Evolutionary conservation across 1,140 invertebrate genomes (phyloP), one percentile per base, ranked within the genome.

Genomic region (Calephelis virginiensis): DNA sequence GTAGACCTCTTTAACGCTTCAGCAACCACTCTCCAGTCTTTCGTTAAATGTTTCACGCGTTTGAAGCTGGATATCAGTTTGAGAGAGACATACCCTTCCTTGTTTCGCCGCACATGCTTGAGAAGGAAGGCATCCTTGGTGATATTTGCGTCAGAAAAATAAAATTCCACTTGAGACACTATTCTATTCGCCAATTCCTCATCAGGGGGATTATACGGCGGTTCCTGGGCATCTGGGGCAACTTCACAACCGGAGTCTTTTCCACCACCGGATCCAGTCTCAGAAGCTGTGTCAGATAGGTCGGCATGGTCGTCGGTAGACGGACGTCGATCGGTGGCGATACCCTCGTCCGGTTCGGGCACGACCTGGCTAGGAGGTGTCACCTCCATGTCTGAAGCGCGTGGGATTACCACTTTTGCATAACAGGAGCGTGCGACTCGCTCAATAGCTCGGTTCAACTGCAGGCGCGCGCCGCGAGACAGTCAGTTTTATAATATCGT

Each of bases 61-160:
- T 98, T 97, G 80, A 98, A 97, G 74, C 97, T 98, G 1, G 97
- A 98, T 63, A 98, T 97, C 48, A 99, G 92, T 86, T 99, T 99
- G 8, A 99, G 92, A 45, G 96, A 98, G 1, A 99, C 97, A 89
- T 96, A 99, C 9, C 98, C 98, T 87, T 98, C 97, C 85, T 98
- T 98, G 83, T 98, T 98, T 28, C 97, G 93, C 45, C 97, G 94
- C 5, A 99, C 97, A 86, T 99, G 97, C 86, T 99, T 99, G 46
- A 99, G 86, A 6, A 99, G 91, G 87, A 99, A 99, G 3, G 97
- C 97, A 83, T 99, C 97, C 87, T 98, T 98, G 1, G 97, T 94
- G 67, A 99, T 97, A 82, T 98, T 98, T 13, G 95, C 96, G 85
- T 99, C 97, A 66, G 97, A 97, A 85, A 99, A 98, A 87, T 98